phyloP scores from a whole-genome alignment of 2,797 vertebrate species.

The Intellagama lesueurii region DNA sequence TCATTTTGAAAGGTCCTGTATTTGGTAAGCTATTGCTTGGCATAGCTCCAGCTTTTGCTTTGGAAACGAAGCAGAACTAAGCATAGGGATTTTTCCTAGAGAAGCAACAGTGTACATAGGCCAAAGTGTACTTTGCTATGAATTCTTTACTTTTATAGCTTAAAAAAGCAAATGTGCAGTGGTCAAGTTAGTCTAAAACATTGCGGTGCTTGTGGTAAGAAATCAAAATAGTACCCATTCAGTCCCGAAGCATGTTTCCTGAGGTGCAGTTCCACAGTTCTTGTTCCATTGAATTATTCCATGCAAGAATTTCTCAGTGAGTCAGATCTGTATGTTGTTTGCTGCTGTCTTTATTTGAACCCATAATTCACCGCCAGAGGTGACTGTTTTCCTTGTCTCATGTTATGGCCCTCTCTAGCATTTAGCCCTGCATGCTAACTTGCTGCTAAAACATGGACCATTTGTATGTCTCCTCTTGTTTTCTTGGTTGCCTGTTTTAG shows the following conservation, averaged over 20 bases:
- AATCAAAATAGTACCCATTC: neutral
- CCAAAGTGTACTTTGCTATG: neutral
- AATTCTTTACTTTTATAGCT: neutral
- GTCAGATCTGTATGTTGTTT: neutral
- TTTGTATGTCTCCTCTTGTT: slow-evolving; percentile 70
- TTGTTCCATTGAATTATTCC: neutral
- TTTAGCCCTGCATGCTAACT: slow-evolving; percentile 25
- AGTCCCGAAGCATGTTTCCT: neutral
- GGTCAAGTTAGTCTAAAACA: neutral
- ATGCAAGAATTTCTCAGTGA: neutral
- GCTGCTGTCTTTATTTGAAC: neutral
- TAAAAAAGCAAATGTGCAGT: neutral
- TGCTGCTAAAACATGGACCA: slow-evolving; percentile 66
- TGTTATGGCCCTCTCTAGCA: neutral
- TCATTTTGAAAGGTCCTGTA: slow-evolving; percentile 36
- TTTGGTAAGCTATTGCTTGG: slow-evolving; percentile 12
- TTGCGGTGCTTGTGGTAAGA: neutral
- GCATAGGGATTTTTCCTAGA: neutral
- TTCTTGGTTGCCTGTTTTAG: slow-evolving; percentile 79
- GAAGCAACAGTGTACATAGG: neutral
- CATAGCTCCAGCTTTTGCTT: neutral
- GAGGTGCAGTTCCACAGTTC: neutral
- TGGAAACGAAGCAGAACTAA: neutral
- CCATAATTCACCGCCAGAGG: neutral
- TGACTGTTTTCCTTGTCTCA: neutral